Base-by-base conservation (phyloP, 2,888 invertebrate genomes). In the Gandaritis pyraliata region DNA sequence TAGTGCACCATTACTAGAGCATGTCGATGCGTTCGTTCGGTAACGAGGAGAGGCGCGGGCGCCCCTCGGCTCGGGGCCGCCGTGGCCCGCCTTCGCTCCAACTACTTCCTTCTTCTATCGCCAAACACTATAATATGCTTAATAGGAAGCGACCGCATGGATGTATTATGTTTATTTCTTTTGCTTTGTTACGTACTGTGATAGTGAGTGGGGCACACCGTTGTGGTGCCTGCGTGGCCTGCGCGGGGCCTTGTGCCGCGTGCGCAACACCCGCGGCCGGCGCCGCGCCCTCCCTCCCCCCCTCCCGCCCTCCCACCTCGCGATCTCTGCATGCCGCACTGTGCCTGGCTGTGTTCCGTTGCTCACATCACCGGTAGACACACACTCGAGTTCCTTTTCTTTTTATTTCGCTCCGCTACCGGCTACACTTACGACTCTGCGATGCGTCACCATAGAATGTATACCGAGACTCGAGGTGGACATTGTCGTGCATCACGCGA, bases 261-360 rank as follows among this genome's bases (percentile, higher is more conserved):
- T 29, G n/a, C 47, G 47, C 47, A 29, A 33, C 47, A 45, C 66
- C 66, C 67, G 58, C 36, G 68, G 61, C 85, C 81, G 84, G 85
- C 85, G 83, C 85, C 82, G 80, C 86, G 66, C 77, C 77, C 76
- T 74, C 60, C 72, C 73, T 71, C 72, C n/a, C n/a, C n/a, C n/a
- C n/a, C n/a, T n/a, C n/a, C n/a, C n/a, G 1, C 61, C 69, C 66
- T 65, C 86, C 85, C 87, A 83, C 88, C 88, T 86, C 90, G 88
- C 89, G 87, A 87, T 85, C 85, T 83, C 77, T 85, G 84, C 86
- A 84, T 85, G 85, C 82, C 87, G 88, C 89, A 90, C 89, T 86
- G 87, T 89, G 92, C 91, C 92, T 92, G 90, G 92, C 92, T 92
- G 91, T 92, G 89, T 91, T 92, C 87, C 86, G 90, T 92, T 91